Percentiles rank a stretch among this genome's conserved stretches.
phyloP scores from a whole-genome alignment of 2,888 invertebrate genomes.

The Eucera pruinosa region DNA sequence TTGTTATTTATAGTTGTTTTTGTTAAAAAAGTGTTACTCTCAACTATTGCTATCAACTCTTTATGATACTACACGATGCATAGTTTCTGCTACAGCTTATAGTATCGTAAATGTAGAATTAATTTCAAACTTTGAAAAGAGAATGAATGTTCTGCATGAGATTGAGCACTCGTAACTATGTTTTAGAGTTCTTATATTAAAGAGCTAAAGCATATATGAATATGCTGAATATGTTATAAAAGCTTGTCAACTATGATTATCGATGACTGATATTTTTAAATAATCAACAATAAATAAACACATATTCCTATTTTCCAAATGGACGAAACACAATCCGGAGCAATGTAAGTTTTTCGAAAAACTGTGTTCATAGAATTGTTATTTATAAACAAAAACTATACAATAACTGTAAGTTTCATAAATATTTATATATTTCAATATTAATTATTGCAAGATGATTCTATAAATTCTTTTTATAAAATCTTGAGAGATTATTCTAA shows the following conservation, averaged over 20 bases:
- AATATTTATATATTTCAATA: background rate
- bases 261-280: constrained; percentile 1
- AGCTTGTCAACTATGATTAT: constrained; percentile 5
- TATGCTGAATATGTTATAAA: constrained; percentile 6
- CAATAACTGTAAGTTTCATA: too few species aligned
- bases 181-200: background rate
- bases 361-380: background rate
- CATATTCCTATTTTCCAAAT: constrained; percentile 42
- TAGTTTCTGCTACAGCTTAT: background rate
- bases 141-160: background rate
- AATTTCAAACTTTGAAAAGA: background rate
- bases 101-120: constrained; percentile 4
- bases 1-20: background rate
- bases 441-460: background rate
- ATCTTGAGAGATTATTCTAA: too few species aligned
- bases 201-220: background rate
- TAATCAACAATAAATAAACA: constrained; percentile 5
- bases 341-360: constrained; percentile 46
- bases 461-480: background rate
- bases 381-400: background rate
- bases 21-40: background rate
- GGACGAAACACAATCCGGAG: constrained; percentile 51
- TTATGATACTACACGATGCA: background rate
- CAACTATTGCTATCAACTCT: background rate
- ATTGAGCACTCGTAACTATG: background rate